These are phyloP conservation scores for Cyphomyrmex costatus DNA, from an alignment of 1,140 invertebrate species.

Conservation along the genomic window DNA sequence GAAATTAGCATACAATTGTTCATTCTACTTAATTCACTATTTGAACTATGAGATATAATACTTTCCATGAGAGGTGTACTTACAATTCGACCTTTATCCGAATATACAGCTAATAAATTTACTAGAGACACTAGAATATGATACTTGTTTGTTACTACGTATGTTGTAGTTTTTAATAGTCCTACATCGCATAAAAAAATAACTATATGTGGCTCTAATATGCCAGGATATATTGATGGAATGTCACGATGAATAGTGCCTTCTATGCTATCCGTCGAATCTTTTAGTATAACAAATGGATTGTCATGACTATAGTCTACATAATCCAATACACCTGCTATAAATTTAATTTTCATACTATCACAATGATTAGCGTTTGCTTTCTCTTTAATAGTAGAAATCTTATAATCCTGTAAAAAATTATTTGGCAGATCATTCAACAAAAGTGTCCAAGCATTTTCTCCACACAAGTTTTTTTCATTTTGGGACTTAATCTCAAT, in stretches of 20 bases:
- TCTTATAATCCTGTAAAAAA: constrained; percentile 80
- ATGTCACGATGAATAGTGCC: constrained; percentile 82
- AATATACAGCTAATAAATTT: constrained; percentile 82
- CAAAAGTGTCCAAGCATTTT: constrained; percentile 84
- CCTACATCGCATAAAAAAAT: constrained; percentile 81
- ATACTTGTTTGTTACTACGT: constrained; percentile 77
- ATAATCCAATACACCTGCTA: constrained; percentile 81
- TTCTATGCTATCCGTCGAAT: constrained; percentile 81
- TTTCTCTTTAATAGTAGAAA: constrained; percentile 78
- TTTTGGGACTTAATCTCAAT: constrained; percentile 79
- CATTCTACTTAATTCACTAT: neutral
- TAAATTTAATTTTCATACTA: constrained; percentile 77
- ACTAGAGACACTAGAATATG: constrained; percentile 79
- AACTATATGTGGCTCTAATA: constrained; percentile 80
- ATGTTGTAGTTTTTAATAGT: constrained; percentile 64
- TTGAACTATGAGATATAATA: constrained; percentile 14
- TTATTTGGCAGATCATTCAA: constrained; percentile 79
- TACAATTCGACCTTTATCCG: constrained; percentile 76
- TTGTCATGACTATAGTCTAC: constrained; percentile 81
- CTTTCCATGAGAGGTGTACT: constrained; percentile 66
- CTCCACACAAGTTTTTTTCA: constrained; percentile 81
- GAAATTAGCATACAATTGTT: neutral
- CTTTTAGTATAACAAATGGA: constrained; percentile 82
- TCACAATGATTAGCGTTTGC: constrained; percentile 69
- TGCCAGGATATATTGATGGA: constrained; percentile 79